These are phyloP conservation scores for Clarias pachynema DNA, from an alignment of 2,797 vertebrate genomes.

Conservation along the genomic window DNA sequence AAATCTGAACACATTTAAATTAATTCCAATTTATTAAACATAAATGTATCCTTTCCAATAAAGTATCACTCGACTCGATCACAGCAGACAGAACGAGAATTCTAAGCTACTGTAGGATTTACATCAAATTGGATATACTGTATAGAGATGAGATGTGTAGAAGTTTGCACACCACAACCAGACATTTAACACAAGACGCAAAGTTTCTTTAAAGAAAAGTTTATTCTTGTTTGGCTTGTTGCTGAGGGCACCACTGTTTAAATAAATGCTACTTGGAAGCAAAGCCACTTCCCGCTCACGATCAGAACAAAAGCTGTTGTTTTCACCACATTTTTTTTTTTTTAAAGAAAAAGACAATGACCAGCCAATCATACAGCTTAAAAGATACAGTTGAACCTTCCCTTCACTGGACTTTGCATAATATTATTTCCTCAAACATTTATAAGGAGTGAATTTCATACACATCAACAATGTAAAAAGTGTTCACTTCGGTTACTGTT, in stretches of 20 bases:
- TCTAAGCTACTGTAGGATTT: not conserved
- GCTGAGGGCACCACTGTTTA: constrained; percentile 78
- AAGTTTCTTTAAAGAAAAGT: constrained; percentile 68
- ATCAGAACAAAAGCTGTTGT: constrained; percentile 16
- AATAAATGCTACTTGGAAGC: constrained; percentile 75
- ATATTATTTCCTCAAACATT: constrained; percentile 15
- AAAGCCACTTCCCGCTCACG: constrained; percentile 65
- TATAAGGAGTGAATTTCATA: not conserved
- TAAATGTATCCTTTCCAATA: not conserved
- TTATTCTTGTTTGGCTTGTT: constrained; percentile 85
- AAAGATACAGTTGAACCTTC: not conserved
- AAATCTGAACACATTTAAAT: not conserved
- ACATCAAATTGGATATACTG: not conserved
- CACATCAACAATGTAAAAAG: not conserved
- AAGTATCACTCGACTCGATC: not conserved
- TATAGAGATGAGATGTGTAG: not conserved
- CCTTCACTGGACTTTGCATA: constrained; percentile 32
- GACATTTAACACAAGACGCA: not conserved
- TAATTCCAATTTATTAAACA: not conserved
- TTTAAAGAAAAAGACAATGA: constrained; percentile 8
- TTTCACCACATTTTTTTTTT: constrained; percentile 11
- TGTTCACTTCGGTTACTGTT: constrained; percentile 40
- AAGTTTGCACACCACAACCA: not conserved
- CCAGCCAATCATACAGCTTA: constrained; percentile 23
- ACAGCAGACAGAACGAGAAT: not conserved